These are phyloP conservation scores for Oxyruncus cristatus DNA, from an alignment of 2,113 vertebrate species.

Conservation along the genomic window DNA sequence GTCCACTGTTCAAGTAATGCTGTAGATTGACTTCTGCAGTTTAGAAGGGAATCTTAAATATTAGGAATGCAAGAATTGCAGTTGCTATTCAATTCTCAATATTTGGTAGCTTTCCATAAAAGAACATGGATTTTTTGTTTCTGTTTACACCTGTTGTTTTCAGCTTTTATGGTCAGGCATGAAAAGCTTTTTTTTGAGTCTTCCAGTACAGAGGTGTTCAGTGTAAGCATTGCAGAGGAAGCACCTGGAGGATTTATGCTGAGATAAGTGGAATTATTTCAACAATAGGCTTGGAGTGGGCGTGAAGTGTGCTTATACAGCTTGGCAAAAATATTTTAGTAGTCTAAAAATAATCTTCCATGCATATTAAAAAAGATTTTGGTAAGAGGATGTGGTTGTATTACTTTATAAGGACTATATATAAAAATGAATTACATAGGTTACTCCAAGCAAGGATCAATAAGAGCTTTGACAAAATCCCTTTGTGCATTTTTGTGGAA, in stretches of 20 bases:
- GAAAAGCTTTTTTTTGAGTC: neutral
- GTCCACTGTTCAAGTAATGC: neutral
- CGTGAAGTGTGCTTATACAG: neutral
- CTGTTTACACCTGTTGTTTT: neutral
- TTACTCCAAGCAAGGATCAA: neutral
- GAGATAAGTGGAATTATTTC: conserved; percentile 18
- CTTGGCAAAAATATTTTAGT: neutral
- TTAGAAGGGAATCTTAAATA: neutral
- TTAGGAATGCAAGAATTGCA: neutral
- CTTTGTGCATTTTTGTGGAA: neutral
- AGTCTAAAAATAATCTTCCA: neutral
- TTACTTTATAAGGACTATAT: neutral
- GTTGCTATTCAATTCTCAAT: neutral
- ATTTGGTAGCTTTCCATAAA: neutral
- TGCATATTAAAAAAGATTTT: neutral
- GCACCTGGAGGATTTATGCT: conserved; percentile 26
- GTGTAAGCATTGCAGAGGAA: neutral
- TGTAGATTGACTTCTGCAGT: neutral
- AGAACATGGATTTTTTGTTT: neutral
- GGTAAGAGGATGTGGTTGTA: neutral
- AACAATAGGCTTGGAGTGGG: neutral
- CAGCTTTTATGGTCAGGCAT: neutral
- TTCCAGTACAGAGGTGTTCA: neutral
- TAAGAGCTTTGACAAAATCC: neutral
- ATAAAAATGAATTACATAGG: neutral